These are phyloP conservation scores for Euzetes globulus DNA, from an alignment of 2,888 invertebrate species.

Conservation along the genomic window DNA sequence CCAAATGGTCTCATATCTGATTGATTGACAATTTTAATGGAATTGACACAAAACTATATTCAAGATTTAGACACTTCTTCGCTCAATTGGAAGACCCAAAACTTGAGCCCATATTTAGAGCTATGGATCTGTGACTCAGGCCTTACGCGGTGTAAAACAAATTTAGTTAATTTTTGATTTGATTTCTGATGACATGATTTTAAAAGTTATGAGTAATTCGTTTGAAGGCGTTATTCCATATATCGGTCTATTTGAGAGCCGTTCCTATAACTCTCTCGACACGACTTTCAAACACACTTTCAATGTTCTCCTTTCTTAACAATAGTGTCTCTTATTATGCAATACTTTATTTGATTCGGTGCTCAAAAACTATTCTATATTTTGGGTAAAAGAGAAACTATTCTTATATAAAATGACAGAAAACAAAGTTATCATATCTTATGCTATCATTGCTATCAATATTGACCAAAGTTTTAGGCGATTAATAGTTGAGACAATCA, in stretches of 20 bases:
- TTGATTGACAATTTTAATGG: no score
- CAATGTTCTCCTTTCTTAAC: background rate
- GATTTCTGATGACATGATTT: constrained; percentile 27
- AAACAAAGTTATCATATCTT: constrained; percentile 22
- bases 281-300: background rate
- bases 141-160: background rate
- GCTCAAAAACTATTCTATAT: background rate
- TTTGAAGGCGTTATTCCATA: constrained; percentile 11
- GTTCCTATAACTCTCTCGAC: background rate
- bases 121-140: constrained; percentile 26
- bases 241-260: no score
- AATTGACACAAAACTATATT: no score
- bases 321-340: constrained; percentile 8
- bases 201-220: background rate
- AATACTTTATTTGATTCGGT: constrained; percentile 20
- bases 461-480: background rate
- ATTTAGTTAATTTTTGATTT: constrained; percentile 6
- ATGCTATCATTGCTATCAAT: background rate
- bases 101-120: background rate
- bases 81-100: background rate
- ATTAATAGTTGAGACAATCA: constrained; percentile 11
- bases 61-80: no score
- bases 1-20: background rate
- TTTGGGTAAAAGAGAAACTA: background rate
- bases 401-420: background rate